phyloP scores from a whole-genome alignment of 2,113 vertebrate genomes.

The Paradoxurus hermaphroditus region DNA sequence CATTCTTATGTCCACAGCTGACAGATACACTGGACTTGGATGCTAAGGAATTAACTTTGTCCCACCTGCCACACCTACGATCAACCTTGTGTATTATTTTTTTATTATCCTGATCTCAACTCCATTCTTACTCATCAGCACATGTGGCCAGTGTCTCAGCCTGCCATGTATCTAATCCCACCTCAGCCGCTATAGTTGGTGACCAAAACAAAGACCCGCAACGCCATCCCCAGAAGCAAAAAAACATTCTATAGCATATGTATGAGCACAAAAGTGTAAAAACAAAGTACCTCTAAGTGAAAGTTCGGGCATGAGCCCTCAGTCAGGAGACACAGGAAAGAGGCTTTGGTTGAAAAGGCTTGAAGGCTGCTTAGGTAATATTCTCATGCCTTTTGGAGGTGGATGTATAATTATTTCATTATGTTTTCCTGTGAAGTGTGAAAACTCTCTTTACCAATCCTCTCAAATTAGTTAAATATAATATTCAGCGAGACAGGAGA shows the following conservation, averaged over 20 bases:
- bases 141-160: background rate
- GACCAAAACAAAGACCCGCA: background rate
- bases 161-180: background rate
- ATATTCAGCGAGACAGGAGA: slow-evolving; percentile 86
- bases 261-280: background rate
- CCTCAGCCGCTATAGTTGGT: background rate
- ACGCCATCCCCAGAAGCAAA: background rate
- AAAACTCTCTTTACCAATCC: slow-evolving; percentile 89
- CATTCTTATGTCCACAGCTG: background rate
- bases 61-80: background rate
- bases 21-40: background rate
- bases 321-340: slow-evolving; percentile 30
- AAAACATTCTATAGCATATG: background rate
- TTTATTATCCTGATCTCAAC: background rate
- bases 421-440: slow-evolving; percentile 90
- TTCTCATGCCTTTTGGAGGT: slow-evolving; percentile 85
- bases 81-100: background rate
- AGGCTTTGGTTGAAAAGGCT: slow-evolving; percentile 73
- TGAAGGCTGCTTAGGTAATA: slow-evolving; percentile 82
- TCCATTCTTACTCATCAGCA: background rate
- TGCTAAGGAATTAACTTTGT: background rate
- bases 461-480: slow-evolving; percentile 88
- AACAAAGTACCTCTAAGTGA: fast-evolving
- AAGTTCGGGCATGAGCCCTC: background rate
- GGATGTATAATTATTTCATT: slow-evolving; percentile 90